Conservation (phyloP, 2,797 vertebrate species). For the Carduelis carduelis region DNA sequence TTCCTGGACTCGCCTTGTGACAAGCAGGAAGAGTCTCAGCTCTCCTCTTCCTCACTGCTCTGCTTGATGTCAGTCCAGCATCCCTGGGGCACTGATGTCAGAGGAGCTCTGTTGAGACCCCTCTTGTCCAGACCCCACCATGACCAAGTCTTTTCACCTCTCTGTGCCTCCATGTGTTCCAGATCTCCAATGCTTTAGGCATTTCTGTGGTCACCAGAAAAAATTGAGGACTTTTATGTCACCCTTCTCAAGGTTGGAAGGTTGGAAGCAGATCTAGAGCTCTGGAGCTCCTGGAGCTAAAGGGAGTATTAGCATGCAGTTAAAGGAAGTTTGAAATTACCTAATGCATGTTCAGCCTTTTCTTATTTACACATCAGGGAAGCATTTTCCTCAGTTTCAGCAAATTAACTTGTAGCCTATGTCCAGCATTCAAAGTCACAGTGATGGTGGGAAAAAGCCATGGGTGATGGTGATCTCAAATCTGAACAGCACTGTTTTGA, state of each 20-base stretch:
- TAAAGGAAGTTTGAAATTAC: slow-evolving; percentile 8
- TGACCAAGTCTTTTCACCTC: not conserved
- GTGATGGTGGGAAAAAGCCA: slow-evolving; percentile 7
- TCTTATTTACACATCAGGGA: slow-evolving; percentile 43
- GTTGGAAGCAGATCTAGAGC: not conserved
- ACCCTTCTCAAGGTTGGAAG: not conserved
- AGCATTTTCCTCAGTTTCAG: slow-evolving; percentile 43
- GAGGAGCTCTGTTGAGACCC: not conserved
- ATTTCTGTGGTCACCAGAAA: not conserved
- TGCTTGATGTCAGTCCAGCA: not conserved
- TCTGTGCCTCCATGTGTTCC: not conserved
- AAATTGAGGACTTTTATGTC: not conserved
- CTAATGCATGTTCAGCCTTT: not conserved
- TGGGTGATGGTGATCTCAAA: not conserved
- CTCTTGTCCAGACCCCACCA: not conserved
- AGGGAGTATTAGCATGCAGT: not conserved
- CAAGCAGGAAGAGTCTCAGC: slow-evolving; percentile 25
- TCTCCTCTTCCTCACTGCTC: not conserved
- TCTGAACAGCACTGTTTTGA: slow-evolving; percentile 2
- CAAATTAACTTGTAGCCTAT: not conserved
- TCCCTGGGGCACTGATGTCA: not conserved
- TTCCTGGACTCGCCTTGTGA: not conserved
- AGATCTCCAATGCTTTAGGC: not conserved
- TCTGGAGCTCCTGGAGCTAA: not conserved
- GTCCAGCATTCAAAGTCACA: not conserved